phyloP scores from a whole-genome alignment of 2,888 invertebrate species.

The Scaptomyza polygonia region DNA sequence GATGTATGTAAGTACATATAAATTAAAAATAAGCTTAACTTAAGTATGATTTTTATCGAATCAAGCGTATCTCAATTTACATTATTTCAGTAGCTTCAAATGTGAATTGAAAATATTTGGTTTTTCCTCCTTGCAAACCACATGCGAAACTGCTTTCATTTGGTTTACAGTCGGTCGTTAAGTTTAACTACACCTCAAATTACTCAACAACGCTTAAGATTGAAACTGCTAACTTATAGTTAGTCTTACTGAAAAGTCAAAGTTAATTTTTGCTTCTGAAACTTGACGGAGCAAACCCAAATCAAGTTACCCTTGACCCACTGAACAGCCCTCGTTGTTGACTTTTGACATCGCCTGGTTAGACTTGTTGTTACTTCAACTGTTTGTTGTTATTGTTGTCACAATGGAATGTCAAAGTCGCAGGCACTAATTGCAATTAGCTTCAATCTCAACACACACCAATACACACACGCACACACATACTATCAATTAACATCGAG shows the following conservation, averaged over 20 bases:
- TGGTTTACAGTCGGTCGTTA: background rate
- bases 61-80: background rate
- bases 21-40: background rate
- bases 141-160: background rate
- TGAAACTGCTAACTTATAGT: background rate
- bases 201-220: background rate
- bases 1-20: background rate
- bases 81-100: background rate
- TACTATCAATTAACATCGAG: background rate
- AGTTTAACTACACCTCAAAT: background rate
- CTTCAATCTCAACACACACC: constrained; percentile 24
- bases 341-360: constrained; percentile 31
- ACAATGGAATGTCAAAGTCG: constrained; percentile 43
- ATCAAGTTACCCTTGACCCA: constrained; percentile 12
- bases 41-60: no score
- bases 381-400: constrained; percentile 16
- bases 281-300: background rate
- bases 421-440: constrained; percentile 64
- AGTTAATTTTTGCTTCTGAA: background rate
- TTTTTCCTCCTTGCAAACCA: background rate
- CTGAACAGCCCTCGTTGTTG: constrained; percentile 12
- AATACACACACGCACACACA: no score
- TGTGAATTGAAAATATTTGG: background rate
- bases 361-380: background rate
- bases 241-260: background rate